Evolutionary conservation across 2,888 invertebrate genomes (phyloP).

Genomic region (Branchipolynoe longqiensis): DNA sequence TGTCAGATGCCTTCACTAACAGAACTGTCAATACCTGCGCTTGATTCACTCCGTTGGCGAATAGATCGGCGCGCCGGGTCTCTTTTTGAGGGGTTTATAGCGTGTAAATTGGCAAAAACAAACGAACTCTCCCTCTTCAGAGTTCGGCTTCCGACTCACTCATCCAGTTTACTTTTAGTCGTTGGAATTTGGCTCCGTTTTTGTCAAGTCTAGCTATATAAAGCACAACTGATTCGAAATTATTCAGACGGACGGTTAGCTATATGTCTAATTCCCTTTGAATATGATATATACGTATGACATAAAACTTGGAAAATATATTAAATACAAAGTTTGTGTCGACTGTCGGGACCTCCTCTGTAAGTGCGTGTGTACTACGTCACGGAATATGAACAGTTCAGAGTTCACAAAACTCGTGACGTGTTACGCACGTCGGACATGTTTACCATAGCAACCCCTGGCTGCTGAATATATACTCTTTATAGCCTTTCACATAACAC

Average conservation of each 20-base stretch:
- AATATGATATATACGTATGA: no score
- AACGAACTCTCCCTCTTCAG: no score
- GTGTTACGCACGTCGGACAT: slow-evolving; percentile 47
- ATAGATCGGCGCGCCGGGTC: no score
- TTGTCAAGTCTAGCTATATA: background rate
- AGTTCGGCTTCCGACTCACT: no score
- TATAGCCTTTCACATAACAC: slow-evolving; percentile 9
- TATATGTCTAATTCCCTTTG: background rate
- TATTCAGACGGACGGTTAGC: background rate
- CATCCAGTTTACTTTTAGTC: no score
- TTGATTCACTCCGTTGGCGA: no score
- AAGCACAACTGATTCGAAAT: no score
- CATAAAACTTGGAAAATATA: slow-evolving; percentile 16
- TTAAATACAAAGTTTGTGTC: slow-evolving; percentile 21
- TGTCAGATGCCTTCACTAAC: no score
- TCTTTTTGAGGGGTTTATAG: no score
- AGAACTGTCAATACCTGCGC: no score
- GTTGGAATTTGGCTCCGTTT: no score
- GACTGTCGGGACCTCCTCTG: slow-evolving; percentile 13
- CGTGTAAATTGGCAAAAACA: no score
- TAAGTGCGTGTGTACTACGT: slow-evolving; percentile 43
- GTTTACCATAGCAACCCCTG: slow-evolving; percentile 61
- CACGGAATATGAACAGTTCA: background rate
- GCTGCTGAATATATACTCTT: background rate
- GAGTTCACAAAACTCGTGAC: slow-evolving; percentile 46